phyloP scores from a whole-genome alignment of 2,888 invertebrate species.

The Himalopsyche kuldschensis region DNA sequence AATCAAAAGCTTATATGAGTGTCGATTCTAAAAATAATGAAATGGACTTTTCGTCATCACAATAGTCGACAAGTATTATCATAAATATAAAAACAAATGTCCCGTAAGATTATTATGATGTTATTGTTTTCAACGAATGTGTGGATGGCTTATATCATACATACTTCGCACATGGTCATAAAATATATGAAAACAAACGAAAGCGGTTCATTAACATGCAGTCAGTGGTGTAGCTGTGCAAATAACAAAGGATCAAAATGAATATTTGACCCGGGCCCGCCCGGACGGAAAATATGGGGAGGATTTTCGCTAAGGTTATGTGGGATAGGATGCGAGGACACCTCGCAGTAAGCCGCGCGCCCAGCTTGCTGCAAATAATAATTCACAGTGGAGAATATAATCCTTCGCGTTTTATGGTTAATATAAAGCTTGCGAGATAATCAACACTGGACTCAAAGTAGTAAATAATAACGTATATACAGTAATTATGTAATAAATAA shows the following conservation, averaged over 20 bases:
- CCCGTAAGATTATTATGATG: not conserved
- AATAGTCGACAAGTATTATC: not conserved
- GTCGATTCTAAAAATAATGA: not conserved
- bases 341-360: not conserved
- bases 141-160: not conserved
- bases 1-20: too few species aligned
- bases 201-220: not conserved
- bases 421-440: not conserved
- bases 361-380: not conserved
- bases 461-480: not conserved
- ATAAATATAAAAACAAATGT: not conserved
- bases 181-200: not conserved
- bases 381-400: not conserved
- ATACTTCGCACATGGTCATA: not conserved
- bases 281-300: not conserved
- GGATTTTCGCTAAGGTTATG: not conserved
- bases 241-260: slow-evolving; percentile 1
- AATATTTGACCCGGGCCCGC: not conserved
- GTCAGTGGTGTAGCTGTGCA: not conserved
- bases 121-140: not conserved
- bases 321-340: not conserved
- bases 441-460: not conserved
- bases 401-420: not conserved
- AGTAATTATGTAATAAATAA: too few species aligned
- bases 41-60: not conserved